Evolutionary conservation across 1,140 invertebrate genomes (phyloP).

Genomic region (Armadillidium nasatum): DNA sequence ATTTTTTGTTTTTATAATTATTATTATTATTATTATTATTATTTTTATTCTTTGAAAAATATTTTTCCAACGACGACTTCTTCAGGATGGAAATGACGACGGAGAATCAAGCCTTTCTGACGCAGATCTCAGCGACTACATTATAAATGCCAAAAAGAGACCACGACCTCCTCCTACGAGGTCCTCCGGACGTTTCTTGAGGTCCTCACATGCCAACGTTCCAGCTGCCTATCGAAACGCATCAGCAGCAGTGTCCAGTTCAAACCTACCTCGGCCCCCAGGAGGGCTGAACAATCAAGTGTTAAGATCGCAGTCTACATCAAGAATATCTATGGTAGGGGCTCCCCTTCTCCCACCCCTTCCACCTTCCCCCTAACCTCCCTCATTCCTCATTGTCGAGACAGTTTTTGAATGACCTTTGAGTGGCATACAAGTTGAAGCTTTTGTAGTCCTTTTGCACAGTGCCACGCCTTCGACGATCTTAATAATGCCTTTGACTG

Average conservation of each 20-base stretch:
- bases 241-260: constrained; percentile 31
- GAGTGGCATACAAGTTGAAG: too few relatives aligned
- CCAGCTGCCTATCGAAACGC: constrained; percentile 31
- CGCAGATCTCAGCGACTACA: constrained; percentile 42
- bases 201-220: constrained; percentile 37
- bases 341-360: neutral
- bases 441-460: too few relatives aligned
- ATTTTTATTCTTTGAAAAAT: too few relatives aligned
- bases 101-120: constrained; percentile 40
- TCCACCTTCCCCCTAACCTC: neutral
- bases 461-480: too few relatives aligned
- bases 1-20: too few relatives aligned
- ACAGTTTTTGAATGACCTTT: too few relatives aligned
- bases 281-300: constrained; percentile 30
- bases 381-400: neutral
- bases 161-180: constrained; percentile 8
- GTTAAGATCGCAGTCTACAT: constrained; percentile 39
- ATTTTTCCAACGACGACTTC: neutral
- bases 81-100: constrained; percentile 40
- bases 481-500: too few relatives aligned
- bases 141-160: constrained; percentile 27
- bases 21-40: too few relatives aligned
- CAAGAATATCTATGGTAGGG: constrained; percentile 43
- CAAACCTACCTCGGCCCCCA: constrained; percentile 30
- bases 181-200: constrained; percentile 32